These are phyloP conservation scores for Callopanchax toddi DNA, from an alignment of 2,113 vertebrate species.

Conservation along the genomic window DNA sequence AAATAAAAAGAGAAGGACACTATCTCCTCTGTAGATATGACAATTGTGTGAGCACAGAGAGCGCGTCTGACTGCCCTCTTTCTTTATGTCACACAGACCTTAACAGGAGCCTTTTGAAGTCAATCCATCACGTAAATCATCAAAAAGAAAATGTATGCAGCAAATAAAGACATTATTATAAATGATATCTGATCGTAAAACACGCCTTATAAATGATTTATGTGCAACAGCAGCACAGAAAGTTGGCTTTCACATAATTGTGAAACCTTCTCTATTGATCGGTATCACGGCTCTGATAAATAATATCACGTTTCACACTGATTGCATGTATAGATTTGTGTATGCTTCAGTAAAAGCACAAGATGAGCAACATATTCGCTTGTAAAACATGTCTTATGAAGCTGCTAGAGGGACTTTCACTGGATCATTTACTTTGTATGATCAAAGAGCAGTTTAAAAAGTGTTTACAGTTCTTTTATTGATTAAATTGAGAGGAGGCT, in stretches of 20 bases:
- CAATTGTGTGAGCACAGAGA: constrained; percentile 56
- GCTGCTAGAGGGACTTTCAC: constrained; percentile 56
- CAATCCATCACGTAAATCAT: constrained; percentile 9
- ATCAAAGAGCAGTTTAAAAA: constrained; percentile 71
- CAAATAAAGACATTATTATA: constrained; percentile 9
- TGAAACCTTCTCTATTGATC: constrained; percentile 64
- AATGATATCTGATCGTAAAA: constrained; percentile 16
- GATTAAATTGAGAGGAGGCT: constrained; percentile 56
- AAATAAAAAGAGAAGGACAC: constrained; percentile 50
- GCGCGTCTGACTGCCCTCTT: constrained; percentile 46
- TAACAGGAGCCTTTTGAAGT: constrained; percentile 28
- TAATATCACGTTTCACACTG: constrained; percentile 50
- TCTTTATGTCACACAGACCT: constrained; percentile 46
- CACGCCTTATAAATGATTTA: constrained; percentile 12
- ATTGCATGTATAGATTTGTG: constrained; percentile 74
- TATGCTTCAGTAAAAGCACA: constrained; percentile 56
- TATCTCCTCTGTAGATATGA: constrained; percentile 68
- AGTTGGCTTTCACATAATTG: constrained; percentile 54
- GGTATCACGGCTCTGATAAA: constrained; percentile 56
- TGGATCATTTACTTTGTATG: constrained; percentile 73
- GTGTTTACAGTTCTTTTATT: constrained; percentile 71
- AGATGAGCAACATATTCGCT: constrained; percentile 71
- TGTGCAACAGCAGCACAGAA: not conserved
- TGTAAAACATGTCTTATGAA: constrained; percentile 74
- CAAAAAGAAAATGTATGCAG: no score